Conservation (phyloP, 2,113 vertebrate genomes). For the Promerops cafer region DNA sequence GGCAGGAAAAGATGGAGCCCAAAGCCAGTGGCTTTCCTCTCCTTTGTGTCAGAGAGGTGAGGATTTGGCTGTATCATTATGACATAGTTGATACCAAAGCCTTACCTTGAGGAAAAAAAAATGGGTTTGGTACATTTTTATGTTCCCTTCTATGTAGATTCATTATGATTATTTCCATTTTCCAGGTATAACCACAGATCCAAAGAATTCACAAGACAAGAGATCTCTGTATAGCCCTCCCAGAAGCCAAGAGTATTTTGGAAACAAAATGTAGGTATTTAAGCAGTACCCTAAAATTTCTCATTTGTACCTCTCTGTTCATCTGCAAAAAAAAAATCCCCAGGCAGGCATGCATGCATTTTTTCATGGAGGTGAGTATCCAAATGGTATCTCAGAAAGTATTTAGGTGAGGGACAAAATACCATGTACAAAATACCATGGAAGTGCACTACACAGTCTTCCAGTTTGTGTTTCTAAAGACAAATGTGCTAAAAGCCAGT, state of each 20-base stretch:
- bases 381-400: not conserved
- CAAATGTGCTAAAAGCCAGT: not conserved
- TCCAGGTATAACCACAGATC: not conserved
- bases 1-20: not conserved
- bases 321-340: not conserved
- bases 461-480: not conserved
- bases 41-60: not conserved
- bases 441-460: not conserved
- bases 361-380: not conserved
- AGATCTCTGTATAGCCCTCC: not conserved
- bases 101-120: not conserved
- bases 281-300: not conserved
- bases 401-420: not conserved
- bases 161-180: not conserved
- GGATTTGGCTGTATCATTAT: not conserved
- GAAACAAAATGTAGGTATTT: not conserved
- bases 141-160: not conserved
- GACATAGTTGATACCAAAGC: not conserved
- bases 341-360: not conserved
- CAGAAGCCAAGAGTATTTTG: not conserved
- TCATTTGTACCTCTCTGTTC: not conserved
- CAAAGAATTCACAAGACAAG: not conserved
- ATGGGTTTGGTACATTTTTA: not conserved
- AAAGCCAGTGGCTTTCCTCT: not conserved
- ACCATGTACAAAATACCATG: not conserved